phyloP scores from a whole-genome alignment of 2,797 vertebrate species.

The Sciurus carolinensis region DNA sequence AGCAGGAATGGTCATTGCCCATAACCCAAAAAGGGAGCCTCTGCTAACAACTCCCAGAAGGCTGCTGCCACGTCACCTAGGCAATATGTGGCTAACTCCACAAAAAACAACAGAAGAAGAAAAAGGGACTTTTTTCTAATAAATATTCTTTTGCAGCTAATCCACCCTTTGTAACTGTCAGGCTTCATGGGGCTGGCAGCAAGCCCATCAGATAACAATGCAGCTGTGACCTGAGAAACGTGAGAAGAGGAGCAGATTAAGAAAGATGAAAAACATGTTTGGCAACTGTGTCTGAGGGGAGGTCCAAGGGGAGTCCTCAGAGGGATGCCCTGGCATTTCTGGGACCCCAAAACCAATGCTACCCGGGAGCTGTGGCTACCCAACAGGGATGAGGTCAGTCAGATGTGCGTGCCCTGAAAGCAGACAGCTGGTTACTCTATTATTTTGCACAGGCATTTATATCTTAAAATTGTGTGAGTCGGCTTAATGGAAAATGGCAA shows the following conservation, averaged over 20 bases:
- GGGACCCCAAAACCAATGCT: conserved; percentile 56
- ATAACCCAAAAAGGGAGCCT: not conserved
- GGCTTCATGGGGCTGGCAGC: conserved; percentile 71
- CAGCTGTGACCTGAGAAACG: conserved; percentile 82
- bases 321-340: not conserved
- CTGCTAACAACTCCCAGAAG: not conserved
- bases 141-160: conserved; percentile 80
- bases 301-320: not conserved
- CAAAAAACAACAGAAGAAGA: conserved; percentile 67
- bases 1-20: not conserved
- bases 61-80: not conserved
- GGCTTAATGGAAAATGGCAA: not conserved
- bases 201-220: conserved; percentile 81
- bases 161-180: conserved; percentile 84
- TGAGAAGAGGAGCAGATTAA: conserved; percentile 80
- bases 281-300: conserved; percentile 67
- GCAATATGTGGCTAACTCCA: conserved; percentile 43
- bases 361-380: not conserved
- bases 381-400: not conserved
- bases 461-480: not conserved
- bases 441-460: not conserved
- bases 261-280: conserved; percentile 82
- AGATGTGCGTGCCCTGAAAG: not conserved
- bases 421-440: not conserved
- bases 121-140: conserved; percentile 74